Evolutionary conservation across 2,113 vertebrate species (phyloP).

Genomic region (Bolborhynchus lineola): DNA sequence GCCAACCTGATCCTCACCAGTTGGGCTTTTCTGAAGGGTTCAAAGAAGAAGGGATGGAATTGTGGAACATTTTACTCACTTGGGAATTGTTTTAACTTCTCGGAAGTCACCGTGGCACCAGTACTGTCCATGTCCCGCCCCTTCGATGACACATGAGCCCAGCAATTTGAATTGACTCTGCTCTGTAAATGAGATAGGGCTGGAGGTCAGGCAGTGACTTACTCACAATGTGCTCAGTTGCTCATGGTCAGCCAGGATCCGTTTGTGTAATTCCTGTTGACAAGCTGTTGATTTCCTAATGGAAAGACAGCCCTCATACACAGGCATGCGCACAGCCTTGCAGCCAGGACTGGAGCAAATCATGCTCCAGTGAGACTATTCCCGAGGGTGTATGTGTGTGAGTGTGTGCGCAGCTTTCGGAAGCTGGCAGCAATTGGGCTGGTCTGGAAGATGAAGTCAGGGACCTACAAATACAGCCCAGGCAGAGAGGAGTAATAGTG

Average conservation of each 20-base stretch:
- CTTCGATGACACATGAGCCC: neutral
- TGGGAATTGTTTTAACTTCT: neutral
- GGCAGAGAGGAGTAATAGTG: neutral
- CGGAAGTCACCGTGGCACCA: accelerated
- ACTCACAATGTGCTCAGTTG: neutral
- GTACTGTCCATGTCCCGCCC: neutral
- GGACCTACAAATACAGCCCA: neutral
- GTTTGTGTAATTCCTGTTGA: neutral
- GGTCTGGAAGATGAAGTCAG: neutral
- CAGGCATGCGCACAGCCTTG: neutral
- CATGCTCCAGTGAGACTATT: neutral
- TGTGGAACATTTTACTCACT: accelerated
- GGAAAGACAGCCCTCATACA: neutral
- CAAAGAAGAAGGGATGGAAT: neutral
- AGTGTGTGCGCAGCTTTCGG: neutral
- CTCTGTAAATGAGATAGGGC: neutral
- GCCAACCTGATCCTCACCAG: neutral
- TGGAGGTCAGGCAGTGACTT: neutral
- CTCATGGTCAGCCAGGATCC: neutral
- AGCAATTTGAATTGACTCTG: neutral
- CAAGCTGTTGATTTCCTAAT: neutral
- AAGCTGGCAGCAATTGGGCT: neutral
- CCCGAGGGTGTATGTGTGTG: accelerated
- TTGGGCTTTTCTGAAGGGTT: neutral
- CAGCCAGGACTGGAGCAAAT: neutral